Percentiles rank a stretch among this genome's conserved stretches.
These are phyloP conservation scores for Sebastes matsubarae DNA, from an alignment of 2,797 vertebrate species.

Conservation along the genomic window DNA sequence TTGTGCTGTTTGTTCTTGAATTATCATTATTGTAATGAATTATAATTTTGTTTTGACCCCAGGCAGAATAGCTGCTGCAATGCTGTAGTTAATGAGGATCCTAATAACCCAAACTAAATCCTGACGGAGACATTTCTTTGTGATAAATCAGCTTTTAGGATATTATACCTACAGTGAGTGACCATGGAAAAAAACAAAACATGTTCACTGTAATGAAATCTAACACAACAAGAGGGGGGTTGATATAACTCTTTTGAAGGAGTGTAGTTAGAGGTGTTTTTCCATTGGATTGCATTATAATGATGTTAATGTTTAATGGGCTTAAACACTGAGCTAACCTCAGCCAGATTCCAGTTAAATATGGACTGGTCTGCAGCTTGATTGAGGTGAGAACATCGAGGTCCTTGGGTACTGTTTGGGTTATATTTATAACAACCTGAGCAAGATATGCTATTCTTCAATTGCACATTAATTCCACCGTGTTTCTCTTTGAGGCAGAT, in stretches of 20 bases:
- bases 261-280: neutral
- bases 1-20: neutral
- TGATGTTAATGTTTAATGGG: neutral
- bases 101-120: neutral
- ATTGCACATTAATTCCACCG: neutral
- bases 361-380: neutral
- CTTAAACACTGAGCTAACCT: neutral
- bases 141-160: neutral
- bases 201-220: neutral
- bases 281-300: neutral
- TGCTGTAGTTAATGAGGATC: neutral
- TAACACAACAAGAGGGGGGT: neutral
- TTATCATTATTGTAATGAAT: neutral
- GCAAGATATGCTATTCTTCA: neutral
- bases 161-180: neutral
- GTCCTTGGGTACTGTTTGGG: neutral
- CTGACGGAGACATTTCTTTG: neutral
- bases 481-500: neutral
- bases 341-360: neutral
- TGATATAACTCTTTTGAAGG: neutral
- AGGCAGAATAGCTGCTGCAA: neutral
- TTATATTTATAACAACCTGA: neutral
- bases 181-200: neutral
- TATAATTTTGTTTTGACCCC: neutral
- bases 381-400: neutral